phyloP scores from a whole-genome alignment of 2,797 vertebrate species.

The Paramormyrops hopkinsi region DNA sequence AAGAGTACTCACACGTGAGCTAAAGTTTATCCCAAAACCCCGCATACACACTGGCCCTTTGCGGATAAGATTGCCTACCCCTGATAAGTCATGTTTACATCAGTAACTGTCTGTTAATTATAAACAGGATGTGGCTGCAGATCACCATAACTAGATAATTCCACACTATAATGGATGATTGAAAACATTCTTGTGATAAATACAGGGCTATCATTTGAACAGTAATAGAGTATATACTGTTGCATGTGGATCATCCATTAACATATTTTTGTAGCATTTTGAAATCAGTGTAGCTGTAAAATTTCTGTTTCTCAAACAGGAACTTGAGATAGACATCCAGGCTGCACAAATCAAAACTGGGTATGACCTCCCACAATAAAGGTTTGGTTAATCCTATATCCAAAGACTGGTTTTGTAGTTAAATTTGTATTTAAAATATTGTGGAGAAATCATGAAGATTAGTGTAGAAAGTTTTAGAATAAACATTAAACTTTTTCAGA shows the following conservation, averaged over 20 bases:
- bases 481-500: neutral
- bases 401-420: neutral
- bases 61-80: neutral
- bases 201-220: neutral
- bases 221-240: neutral
- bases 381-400: neutral
- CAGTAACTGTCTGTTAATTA: neutral
- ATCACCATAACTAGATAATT: neutral
- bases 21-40: neutral
- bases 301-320: neutral
- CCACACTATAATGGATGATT: neutral
- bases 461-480: neutral
- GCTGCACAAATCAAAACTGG: neutral
- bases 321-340: neutral
- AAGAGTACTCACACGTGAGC: neutral
- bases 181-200: neutral
- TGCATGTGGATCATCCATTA: neutral
- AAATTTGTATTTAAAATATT: neutral
- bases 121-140: neutral
- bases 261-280: neutral
- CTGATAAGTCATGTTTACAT: neutral
- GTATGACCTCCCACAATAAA: neutral
- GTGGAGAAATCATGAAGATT: neutral
- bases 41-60: neutral
- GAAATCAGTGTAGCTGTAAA: neutral